Percentiles rank a stretch among this genome's conserved stretches.
phyloP scores from a whole-genome alignment of 2,113 vertebrate genomes.

The Pogonocichla stellata region DNA sequence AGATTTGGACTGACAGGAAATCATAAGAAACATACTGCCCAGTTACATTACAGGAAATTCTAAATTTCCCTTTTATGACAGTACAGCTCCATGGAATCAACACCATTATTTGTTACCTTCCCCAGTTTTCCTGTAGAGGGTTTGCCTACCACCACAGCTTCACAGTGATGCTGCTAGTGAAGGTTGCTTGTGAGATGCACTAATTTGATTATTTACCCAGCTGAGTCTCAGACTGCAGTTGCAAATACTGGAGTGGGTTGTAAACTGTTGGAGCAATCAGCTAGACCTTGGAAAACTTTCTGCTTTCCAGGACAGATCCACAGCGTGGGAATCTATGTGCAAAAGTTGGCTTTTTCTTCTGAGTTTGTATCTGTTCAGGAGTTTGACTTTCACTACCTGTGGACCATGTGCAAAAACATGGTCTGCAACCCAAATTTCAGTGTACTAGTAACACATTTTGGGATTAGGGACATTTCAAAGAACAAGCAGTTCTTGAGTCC shows the following conservation, averaged over 20 bases:
- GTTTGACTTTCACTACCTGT: not conserved
- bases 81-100: not conserved
- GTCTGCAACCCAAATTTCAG: not conserved
- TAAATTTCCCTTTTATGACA: not conserved
- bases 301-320: not conserved
- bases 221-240: not conserved
- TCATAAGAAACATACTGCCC: not conserved
- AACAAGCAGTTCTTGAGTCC: fast-evolving
- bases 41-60: not conserved
- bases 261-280: not conserved
- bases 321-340: not conserved
- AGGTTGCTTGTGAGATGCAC: not conserved
- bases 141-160: not conserved
- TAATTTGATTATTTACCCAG: not conserved
- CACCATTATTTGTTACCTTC: not conserved
- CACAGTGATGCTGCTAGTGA: not conserved
- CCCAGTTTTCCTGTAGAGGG: not conserved
- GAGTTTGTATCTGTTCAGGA: not conserved
- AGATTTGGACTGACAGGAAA: not conserved
- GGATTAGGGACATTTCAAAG: not conserved
- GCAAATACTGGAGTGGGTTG: not conserved
- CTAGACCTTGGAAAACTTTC: not conserved
- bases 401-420: not conserved
- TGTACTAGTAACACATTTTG: not conserved
- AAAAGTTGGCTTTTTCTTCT: not conserved